Evolutionary conservation across 2,888 invertebrate species (phyloP).

Genomic region (Apoda limacodes): DNA sequence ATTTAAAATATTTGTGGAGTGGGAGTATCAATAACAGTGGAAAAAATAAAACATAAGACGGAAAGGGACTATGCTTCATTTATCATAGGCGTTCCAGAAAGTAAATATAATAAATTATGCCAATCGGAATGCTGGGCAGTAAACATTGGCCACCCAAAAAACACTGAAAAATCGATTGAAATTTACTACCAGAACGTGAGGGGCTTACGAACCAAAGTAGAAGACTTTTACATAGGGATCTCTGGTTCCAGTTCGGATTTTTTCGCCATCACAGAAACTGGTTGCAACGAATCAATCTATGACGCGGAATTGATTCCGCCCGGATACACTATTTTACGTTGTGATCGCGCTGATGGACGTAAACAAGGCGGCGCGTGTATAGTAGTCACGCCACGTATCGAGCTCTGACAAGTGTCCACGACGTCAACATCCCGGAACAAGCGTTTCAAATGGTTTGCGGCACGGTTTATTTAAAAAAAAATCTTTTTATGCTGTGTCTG

Average conservation of each 20-base stretch:
- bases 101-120: slow-evolving; percentile 15
- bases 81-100: slow-evolving; percentile 20
- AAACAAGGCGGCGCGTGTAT: slow-evolving; percentile 13
- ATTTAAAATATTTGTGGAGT: slow-evolving; percentile 2
- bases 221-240: slow-evolving; percentile 10
- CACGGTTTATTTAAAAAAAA: no score
- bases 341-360: slow-evolving; percentile 11
- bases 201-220: slow-evolving; percentile 11
- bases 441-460: slow-evolving; percentile 12
- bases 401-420: slow-evolving; percentile 4
- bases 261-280: slow-evolving; percentile 21
- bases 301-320: slow-evolving; percentile 15
- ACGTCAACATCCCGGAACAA: slow-evolving; percentile 7
- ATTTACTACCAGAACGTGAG: slow-evolving; percentile 13
- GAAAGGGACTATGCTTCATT: no score
- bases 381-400: slow-evolving; percentile 10
- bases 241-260: slow-evolving; percentile 11
- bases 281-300: slow-evolving; percentile 16
- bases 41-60: slow-evolving; percentile 21
- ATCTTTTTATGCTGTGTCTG: no score
- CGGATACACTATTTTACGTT: slow-evolving; percentile 8
- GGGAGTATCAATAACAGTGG: slow-evolving; percentile 10
- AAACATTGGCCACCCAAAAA: slow-evolving; percentile 16
- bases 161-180: slow-evolving; percentile 1
- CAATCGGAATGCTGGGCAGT: slow-evolving; percentile 18